Evolutionary conservation across 2,113 vertebrate genomes (phyloP), one percentile per base, ranked within the genome.

Genomic region (Amblyornis subalaris): DNA sequence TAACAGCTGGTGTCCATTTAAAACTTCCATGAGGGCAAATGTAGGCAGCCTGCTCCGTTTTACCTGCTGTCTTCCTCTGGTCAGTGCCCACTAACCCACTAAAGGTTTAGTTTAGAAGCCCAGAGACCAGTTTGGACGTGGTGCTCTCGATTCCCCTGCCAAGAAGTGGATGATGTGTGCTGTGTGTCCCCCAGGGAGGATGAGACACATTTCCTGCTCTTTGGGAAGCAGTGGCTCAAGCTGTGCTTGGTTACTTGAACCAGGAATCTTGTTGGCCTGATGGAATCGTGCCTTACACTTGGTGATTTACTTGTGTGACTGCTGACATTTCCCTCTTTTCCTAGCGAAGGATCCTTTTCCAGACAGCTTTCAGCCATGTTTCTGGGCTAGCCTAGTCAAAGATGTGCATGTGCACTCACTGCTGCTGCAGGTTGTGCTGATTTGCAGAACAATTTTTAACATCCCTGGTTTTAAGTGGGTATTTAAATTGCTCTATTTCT

Each of bases 1-100:
- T 91, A 95, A 87, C 91, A 96, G 95, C 96, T 95, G 95, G 89
- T 82, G 33, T 97, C 76, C 79, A 84, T 96, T 93, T 93, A 94
- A 60, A 55, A 60, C 72, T 71, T 74, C 74, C 73, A 33, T 15
- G 47, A 51, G 85, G 86, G 70, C 73, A 80, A 70, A 73, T 22
- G 77, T 31, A 77, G 62, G 58, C 62, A 48, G 70, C 8, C 12
- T 47, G 71, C 61, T 93, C 50, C 10, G n/a, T 83, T 95, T 60
- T 91, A 94, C 94, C 93, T 96, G 83, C 55, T 15, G 1, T 45
- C 45, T 57, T 67, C 36, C 50, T 77, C 87, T 55, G 51, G 42
- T n/a, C 51, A 24, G 33, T 51, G 54, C 35, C 66, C 82, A 17
- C 33, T 35, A 40, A 71, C 25, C 47, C n/a, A 5, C 48, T 22